These are phyloP conservation scores for Chitala chitala DNA, from an alignment of 2,113 vertebrate genomes.

Conservation along the genomic window DNA sequence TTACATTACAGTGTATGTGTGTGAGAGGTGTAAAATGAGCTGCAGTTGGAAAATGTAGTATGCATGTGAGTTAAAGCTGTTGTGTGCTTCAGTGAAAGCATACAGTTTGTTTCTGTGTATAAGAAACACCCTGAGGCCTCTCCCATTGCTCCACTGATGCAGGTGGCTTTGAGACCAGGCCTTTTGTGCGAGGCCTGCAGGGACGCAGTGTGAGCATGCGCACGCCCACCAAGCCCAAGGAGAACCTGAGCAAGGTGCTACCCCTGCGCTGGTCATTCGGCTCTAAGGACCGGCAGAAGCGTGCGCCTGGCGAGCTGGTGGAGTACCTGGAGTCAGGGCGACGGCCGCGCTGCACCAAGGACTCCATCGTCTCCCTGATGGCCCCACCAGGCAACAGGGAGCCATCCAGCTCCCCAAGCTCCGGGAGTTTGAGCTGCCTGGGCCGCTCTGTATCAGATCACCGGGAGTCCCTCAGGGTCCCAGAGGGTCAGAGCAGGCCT, in stretches of 20 bases:
- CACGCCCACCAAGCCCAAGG: conserved; percentile 54
- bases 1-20: too few species aligned
- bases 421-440: conserved; percentile 40
- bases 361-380: conserved; percentile 68
- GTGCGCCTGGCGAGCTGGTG: conserved; percentile 66
- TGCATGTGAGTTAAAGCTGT: too few species aligned
- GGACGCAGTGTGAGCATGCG: conserved; percentile 75
- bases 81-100: too few species aligned
- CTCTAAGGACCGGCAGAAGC: conserved; percentile 57
- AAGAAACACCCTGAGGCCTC: background rate
- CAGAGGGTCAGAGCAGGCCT: conserved; percentile 49
- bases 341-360: conserved; percentile 74
- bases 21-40: too few species aligned
- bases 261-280: conserved; percentile 77
- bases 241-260: conserved; percentile 57
- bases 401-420: conserved; percentile 39
- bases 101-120: background rate
- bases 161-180: conserved; percentile 62
- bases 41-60: too few species aligned
- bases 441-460: conserved; percentile 37
- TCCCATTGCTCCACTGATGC: conserved; percentile 28
- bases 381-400: conserved; percentile 45
- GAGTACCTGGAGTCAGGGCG: conserved; percentile 82
- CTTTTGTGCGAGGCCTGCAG: conserved; percentile 56
- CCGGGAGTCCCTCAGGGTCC: conserved; percentile 39